Evolutionary conservation across 2,888 invertebrate species (phyloP), one percentile per base, ranked within the genome.

Genomic region (Campaea margaritaria): DNA sequence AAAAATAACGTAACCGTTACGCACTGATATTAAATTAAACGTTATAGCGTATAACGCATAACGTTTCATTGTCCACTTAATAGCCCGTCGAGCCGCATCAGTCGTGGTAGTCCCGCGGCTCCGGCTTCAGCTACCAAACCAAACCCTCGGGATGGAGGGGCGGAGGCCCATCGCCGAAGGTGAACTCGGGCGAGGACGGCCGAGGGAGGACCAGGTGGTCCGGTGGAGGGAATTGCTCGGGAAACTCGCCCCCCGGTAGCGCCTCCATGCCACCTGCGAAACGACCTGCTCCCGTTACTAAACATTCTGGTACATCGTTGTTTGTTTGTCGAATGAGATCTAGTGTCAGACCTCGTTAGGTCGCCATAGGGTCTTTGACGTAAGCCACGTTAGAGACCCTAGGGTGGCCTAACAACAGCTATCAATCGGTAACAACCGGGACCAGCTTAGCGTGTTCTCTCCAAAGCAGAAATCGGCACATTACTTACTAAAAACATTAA

Each of bases 111-210:
- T 93, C 93, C 72, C 93, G 93, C 93, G 93, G 93, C 93, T 93
- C 93, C 83, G 93, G 93, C 91, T 93, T 93, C 86, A 93, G 93
- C 93, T 93, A 93, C 93, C 93, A 93, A 49, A 93, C 93, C 76
- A 93, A 83, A 44, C 93, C 93, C 82, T 93, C 93, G 51, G 91
- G 91, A 65, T 93, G 93, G 53, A 91, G 73, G 43, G 92, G 92
- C 0, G 93, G 93, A 27, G 92, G 93, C 49, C 89, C 93, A 79
- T 93, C 93, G 0, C 91, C 91, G 76, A 93, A 93, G 66, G 95
- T 94, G 91, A 95, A 96, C 89, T 95, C 95, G 47, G 96, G 96
- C 74, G 96, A 96, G 65, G 96, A 95, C 53, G 96, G 95, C 71
- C 96, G 94, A 63, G 95, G 95, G 65, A 95, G 95, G 78, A 94